Base-by-base conservation (phyloP, 2,113 vertebrate genomes). In the Naja naja region DNA sequence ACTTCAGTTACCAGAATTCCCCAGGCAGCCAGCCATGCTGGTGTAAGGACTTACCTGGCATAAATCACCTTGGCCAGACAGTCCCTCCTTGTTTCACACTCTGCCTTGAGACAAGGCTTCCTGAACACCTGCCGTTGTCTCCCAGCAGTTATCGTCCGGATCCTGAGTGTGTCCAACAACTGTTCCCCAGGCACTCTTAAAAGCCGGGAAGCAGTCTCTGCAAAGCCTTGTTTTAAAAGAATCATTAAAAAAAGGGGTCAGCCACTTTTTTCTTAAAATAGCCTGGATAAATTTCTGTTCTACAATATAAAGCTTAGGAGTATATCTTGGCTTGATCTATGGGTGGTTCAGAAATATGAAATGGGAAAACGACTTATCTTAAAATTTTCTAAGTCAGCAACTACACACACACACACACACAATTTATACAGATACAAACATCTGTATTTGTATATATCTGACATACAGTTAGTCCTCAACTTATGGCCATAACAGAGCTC, bases 61-160 rank as follows among this genome's bases (percentile, higher is more conserved):
- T 99, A 99, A 95, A 99, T 97, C 89, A 98, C 96, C 97, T 99
- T 99, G 95, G 99, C 99, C 23, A 99, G 97, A 95, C 99, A 99
- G 98, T 99, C 99, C 92, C 98, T 98, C 94, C 99, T 98, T 10
- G 98, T 97, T 85, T 97, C 96, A 53, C 99, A 99, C 94, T 99
- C 99, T 0, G 97, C 94, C 94, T 93, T 98, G 88, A 98, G 97
- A 94, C 99, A 99, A 0, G 99, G 98, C 96, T 99, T 99, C 89
- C 95, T 97, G 93, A 99, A 97, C 86, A 98, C 95, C 0, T 97
- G 98, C 91, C 98, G 98, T 90, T 98, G 98, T 91, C 95, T 99
- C 25, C 99, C 99, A 0, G 99, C 99, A 64, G 96, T 98, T 95
- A 99, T 98, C 30, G 96, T 98, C 95, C 98, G 97, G 64, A 99